Base-by-base conservation (phyloP, 1,140 invertebrate species). In the Drosophila lowei region DNA sequence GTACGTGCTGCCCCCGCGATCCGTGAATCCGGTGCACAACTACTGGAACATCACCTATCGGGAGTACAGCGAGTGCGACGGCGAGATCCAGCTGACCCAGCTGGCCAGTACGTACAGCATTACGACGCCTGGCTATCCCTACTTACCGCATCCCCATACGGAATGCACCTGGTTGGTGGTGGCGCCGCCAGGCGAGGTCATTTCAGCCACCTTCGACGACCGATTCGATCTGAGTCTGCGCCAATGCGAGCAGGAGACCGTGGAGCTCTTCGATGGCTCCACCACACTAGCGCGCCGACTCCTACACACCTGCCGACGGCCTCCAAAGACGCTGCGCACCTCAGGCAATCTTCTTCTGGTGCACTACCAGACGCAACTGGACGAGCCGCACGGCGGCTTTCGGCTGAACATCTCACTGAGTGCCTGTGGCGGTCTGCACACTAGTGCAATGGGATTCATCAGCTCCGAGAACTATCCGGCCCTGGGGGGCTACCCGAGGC, bases 111-210 rank as follows among this genome's bases (percentile, higher is more conserved):
- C 90, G 44, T 92, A 93, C 65, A 90, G 93, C 43, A 94, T 97
- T 30, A 92, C 77, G 18, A 94, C 96, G 0, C 97, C 96, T 1
- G 95, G 96, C 72, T 97, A 96, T 92, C 97, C 97, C 1, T 94
- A 94, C 62, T 93, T 95, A 18, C 96, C 97, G 2, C 90, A 93
- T 43, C 93, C 95, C 5, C 94, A 95, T 76, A 93, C 94, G 0
- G 96, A 97, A 86, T 98, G 97, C 90, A 91, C 94, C n/a, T 98
- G 97, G 97, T 91, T 92, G 15, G 93, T 97, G 48, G 92, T 93
- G 11, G 95, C 94, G 5, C 94, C 95, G n/a, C 86, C 93, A 15
- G 95, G 95, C 1, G 94, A 96, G 91, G 93, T 93, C 38, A 80
- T 98, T 43, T 93, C 94, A 56, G 91, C 97, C 13, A 94, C 96